Evolutionary conservation across 92 coral and sea anemone species (phyloP).

Genomic region (Virgularia gustaviana): DNA sequence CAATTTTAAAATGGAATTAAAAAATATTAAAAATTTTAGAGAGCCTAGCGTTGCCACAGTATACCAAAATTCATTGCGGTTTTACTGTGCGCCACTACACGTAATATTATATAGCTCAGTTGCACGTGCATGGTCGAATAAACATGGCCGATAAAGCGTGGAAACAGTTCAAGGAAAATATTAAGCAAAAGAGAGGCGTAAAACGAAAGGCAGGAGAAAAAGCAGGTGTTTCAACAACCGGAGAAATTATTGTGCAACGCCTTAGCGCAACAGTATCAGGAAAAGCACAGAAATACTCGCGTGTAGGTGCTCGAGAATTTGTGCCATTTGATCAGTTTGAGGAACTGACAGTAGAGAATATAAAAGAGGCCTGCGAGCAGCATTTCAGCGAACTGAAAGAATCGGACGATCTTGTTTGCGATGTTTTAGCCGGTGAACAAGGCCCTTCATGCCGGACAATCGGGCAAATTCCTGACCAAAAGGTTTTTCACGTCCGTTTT

Average conservation of each 20-base stretch:
- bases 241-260: neutral
- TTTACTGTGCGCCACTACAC: no score
- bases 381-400: neutral
- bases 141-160: no score
- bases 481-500: conserved; percentile 1
- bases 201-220: conserved; percentile 6
- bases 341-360: conserved; percentile 2
- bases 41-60: no score
- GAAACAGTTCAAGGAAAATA: no score
- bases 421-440: neutral
- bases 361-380: neutral
- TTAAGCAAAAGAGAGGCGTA: no score
- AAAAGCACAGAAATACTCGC: no score
- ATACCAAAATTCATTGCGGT: no score
- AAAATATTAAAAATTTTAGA: no score
- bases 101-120: no score
- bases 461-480: conserved; percentile 1
- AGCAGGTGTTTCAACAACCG: conserved; percentile 5
- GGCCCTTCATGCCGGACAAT: neutral
- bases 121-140: no score
- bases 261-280: neutral
- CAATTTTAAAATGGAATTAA: no score
- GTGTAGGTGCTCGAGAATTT: neutral
- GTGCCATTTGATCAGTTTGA: neutral
- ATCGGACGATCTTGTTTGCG: neutral